Percentiles rank a stretch among this genome's conserved stretches.
Evolutionary conservation across 1,140 invertebrate species (phyloP).

Genomic region (Phortica variegata): DNA sequence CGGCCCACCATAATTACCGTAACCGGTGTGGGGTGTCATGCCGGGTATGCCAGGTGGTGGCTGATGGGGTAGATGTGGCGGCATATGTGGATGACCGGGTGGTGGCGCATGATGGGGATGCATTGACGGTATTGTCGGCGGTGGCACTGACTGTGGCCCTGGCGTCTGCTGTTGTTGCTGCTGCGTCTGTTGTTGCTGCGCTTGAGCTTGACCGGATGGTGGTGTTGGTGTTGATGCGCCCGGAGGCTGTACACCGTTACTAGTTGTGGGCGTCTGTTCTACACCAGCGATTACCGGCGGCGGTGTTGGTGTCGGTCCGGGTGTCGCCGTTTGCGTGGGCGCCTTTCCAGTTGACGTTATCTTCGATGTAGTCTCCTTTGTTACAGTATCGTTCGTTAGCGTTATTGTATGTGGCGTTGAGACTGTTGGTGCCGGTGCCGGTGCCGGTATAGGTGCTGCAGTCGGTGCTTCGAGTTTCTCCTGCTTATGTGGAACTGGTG

Average conservation of each 20-base stretch:
- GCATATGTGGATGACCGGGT: constrained; percentile 50
- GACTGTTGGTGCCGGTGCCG: constrained; percentile 16
- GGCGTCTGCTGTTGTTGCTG: constrained; percentile 16
- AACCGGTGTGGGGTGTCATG: constrained; percentile 59
- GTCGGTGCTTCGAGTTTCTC: constrained; percentile 35
- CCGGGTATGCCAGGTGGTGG: constrained; percentile 58
- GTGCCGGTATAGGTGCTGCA: constrained; percentile 18
- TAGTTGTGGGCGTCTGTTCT: constrained; percentile 20
- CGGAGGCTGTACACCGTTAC: constrained; percentile 23
- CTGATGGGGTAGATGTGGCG: constrained; percentile 53
- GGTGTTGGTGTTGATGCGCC: constrained; percentile 31
- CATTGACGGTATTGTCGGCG: constrained; percentile 40
- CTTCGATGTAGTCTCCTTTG: constrained; percentile 8
- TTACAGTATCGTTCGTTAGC: constrained; percentile 4
- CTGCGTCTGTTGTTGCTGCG: constrained; percentile 6
- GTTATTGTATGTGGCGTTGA: constrained; percentile 10
- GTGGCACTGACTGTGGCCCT: constrained; percentile 28
- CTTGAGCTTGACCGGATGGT: constrained; percentile 14
- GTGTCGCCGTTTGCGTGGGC: constrained; percentile 5
- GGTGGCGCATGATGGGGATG: constrained; percentile 51
- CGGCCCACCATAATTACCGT: constrained; percentile 48
- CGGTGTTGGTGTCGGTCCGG: constrained; percentile 28
- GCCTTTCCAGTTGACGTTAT: constrained; percentile 5
- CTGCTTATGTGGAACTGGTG: constrained; percentile 29
- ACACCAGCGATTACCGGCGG: constrained; percentile 30